A percentile compares a stretch with the other conserved stretches of the same genome.
phyloP scores from a whole-genome alignment of 53 echinoderm and acorn worm species.

The Mesocentrotus franciscanus region DNA sequence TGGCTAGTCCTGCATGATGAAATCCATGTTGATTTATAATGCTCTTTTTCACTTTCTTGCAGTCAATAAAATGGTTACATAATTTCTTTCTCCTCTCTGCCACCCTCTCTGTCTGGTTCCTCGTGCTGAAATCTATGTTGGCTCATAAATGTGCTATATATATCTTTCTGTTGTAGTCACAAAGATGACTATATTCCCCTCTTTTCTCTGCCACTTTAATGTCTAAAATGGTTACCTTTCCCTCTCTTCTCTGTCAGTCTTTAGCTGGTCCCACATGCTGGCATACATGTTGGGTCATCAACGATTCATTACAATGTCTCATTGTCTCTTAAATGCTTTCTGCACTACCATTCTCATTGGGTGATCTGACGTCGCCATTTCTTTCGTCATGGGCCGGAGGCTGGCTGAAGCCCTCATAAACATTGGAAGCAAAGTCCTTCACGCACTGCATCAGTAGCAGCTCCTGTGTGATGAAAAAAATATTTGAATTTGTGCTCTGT shows the following conservation, averaged over 20 bases:
- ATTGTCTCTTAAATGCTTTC: background rate
- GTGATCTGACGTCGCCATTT: background rate
- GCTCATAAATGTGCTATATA: too few species aligned
- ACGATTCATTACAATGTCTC: background rate
- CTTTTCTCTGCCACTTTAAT: too few species aligned
- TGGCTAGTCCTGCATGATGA: background rate
- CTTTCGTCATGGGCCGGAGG: slow-evolving; percentile 46
- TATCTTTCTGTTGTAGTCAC: too few species aligned
- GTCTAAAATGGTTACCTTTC: too few species aligned
- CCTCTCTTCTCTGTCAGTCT: too few species aligned
- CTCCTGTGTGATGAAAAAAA: slow-evolving; percentile 70
- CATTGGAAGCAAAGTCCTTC: slow-evolving; percentile 97
- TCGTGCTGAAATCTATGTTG: too few species aligned
- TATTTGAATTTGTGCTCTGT: background rate
- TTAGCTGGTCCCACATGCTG: background rate
- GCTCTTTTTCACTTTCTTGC: too few species aligned
- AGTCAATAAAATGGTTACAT: too few species aligned
- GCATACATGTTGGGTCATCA: background rate
- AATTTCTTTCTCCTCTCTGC: too few species aligned
- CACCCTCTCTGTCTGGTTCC: too few species aligned
- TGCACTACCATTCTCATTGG: background rate
- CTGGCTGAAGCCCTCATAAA: slow-evolving; percentile 96
- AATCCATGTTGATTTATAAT: background rate
- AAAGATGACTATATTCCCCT: too few species aligned
- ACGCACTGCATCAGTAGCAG: slow-evolving; percentile 87